phyloP scores from a whole-genome alignment of 2,888 invertebrate species.

The Bombylius discolor region DNA sequence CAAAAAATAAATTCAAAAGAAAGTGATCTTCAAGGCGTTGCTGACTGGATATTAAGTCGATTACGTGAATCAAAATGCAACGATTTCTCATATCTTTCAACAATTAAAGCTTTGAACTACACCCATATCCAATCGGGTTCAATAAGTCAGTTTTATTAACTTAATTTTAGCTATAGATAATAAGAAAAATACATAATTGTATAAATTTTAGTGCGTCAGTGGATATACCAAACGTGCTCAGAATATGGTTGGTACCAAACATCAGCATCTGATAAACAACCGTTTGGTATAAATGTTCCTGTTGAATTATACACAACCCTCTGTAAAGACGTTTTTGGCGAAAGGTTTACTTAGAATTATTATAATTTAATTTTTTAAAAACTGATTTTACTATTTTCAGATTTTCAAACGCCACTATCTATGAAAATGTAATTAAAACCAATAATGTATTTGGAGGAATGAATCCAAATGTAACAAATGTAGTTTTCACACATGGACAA shows the following conservation, averaged over 20 bases:
- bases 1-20: conserved; percentile 21
- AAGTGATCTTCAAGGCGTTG: conserved; percentile 23
- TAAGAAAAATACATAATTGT: background rate
- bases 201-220: conserved; percentile 52
- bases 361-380: background rate
- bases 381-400: conserved; percentile 24
- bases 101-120: background rate
- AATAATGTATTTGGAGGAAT: conserved; percentile 71
- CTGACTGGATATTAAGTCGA: conserved; percentile 18
- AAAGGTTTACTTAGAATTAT: conserved; percentile 39
- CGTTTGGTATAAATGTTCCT: conserved; percentile 66
- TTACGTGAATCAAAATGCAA: conserved; percentile 18
- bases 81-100: conserved; percentile 21
- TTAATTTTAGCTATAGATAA: background rate
- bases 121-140: background rate
- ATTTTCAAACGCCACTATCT: conserved; percentile 48
- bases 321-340: conserved; percentile 71
- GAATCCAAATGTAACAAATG: conserved; percentile 52
- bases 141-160: background rate
- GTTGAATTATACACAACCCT: conserved; percentile 66
- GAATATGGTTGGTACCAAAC: conserved; percentile 95
- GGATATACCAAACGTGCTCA: conserved; percentile 91
- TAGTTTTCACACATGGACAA: conserved; percentile 77
- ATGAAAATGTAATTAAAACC: conserved; percentile 51
- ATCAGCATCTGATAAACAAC: conserved; percentile 39